A percentile compares a stretch with the other conserved stretches of the same genome.
These are phyloP conservation scores for Dendrolimus punctatus DNA, from an alignment of 1,140 invertebrate species.

Conservation along the genomic window DNA sequence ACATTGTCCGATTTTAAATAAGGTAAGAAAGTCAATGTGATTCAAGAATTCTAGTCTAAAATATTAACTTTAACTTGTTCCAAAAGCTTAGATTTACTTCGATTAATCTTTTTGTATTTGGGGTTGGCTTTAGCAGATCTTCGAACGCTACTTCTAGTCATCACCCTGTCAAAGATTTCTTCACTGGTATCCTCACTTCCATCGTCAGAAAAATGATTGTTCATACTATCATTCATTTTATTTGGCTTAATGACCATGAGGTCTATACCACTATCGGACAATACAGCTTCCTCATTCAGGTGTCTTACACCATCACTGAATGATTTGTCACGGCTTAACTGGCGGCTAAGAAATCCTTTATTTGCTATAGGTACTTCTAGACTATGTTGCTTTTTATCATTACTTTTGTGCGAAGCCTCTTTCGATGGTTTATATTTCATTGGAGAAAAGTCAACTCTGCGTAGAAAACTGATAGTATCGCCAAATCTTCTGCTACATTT, in stretches of 20 bases:
- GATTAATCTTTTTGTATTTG: constrained; percentile 64
- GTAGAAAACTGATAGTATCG: constrained; percentile 54
- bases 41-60: constrained; percentile 29
- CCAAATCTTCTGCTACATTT: constrained; percentile 57
- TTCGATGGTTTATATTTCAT: constrained; percentile 61
- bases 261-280: constrained; percentile 41
- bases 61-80: constrained; percentile 65
- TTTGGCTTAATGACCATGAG: constrained; percentile 47
- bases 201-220: constrained; percentile 63
- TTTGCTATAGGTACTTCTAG: constrained; percentile 34
- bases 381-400: constrained; percentile 54
- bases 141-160: constrained; percentile 59
- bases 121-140: constrained; percentile 64
- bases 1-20: not conserved
- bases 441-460: constrained; percentile 64
- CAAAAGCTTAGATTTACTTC: constrained; percentile 59
- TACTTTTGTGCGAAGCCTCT: constrained; percentile 43
- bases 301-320: constrained; percentile 54
- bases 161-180: constrained; percentile 62
- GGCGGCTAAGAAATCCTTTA: constrained; percentile 28
- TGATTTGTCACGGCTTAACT: constrained; percentile 42
- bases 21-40: not conserved
- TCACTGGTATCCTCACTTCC: constrained; percentile 64
- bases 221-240: constrained; percentile 63
- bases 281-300: constrained; percentile 33